phyloP scores from a whole-genome alignment of 2,797 vertebrate genomes.

The Nyctibius grandis region DNA sequence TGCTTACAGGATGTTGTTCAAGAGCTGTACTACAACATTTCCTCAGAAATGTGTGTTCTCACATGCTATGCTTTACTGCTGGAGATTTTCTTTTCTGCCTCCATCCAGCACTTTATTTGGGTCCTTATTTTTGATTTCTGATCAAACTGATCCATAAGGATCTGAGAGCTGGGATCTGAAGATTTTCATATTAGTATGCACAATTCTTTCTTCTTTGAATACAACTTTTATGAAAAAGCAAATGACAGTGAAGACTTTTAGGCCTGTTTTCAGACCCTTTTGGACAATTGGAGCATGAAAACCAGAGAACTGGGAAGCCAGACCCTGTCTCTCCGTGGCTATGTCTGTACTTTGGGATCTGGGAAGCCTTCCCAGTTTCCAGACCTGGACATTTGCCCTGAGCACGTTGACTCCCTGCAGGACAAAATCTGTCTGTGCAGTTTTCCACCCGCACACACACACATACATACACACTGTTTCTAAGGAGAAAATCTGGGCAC shows the following conservation, averaged over 20 bases:
- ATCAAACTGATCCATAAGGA: not conserved
- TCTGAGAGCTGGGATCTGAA: not conserved
- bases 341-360: slow-evolving; percentile 37
- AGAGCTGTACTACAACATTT: not conserved
- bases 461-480: not conserved
- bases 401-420: not conserved
- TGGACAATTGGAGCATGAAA: not conserved
- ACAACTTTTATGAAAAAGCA: not conserved
- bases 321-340: not conserved
- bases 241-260: not conserved
- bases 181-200: not conserved
- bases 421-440: not conserved
- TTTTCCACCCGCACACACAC: not conserved
- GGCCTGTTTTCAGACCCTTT: not conserved
- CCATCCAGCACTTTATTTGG: not conserved
- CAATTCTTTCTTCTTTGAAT: not conserved
- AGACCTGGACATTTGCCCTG: slow-evolving; percentile 17
- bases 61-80: not conserved
- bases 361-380: slow-evolving; percentile 53
- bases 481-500: not conserved
- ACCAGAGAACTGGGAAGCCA: not conserved
- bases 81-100: not conserved
- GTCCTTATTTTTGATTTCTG: not conserved
- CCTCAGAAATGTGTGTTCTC: not conserved
- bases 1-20: not conserved